Base-by-base conservation (phyloP, 2,888 invertebrate species). In the Saturnia pavonia region DNA sequence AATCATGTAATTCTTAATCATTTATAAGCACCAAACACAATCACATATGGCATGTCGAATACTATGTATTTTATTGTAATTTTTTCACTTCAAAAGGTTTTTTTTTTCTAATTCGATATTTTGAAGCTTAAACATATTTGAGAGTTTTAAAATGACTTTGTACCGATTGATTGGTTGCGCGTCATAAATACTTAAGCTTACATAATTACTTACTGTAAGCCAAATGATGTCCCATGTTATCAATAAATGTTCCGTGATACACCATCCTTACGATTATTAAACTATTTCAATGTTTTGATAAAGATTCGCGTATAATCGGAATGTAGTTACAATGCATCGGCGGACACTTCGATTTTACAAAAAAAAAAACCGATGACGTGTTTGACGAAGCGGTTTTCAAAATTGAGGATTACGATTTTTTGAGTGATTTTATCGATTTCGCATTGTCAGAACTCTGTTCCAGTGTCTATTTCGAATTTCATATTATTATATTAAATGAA, bases 361-460 rank as follows among this genome's bases (percentile, higher is more conserved):
- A 34, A 65, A 40, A n/a, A 34, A 65, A 40, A n/a, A 40, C n/a
- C 19, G 65, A 65, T 65, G 65, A 65, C 65, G 65, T 40, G 34
- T 63, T 60, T 57, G n/a, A n/a, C 25, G 25, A 63, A 63, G n/a
- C 16, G n/a, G 2, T 40, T 65, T 40, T 65, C 19, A 65, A 65
- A 65, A 11, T 19, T n/a, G 40, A 65, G 34, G 40, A 11, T n/a
- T 65, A 14, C 40, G 40, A n/a, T 40, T 40, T 63, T 65, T 65
- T n/a, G 7, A 12, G 65, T 40, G 19, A 25, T 40, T 16, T 65
- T 40, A 65, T 65, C 8, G 65, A 65, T 65, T 12, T 34, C 40
- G 65, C 40, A 11, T 9, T n/a, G 40, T n/a, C n/a, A 65, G 19
- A 40, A 65, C 2, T 40, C 11, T 65, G 65, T 40, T 40, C n/a